Percentiles rank a stretch among this genome's conserved stretches.
These are phyloP conservation scores for Tyria jacobaeae DNA, from an alignment of 2,888 invertebrate species.

Conservation along the genomic window DNA sequence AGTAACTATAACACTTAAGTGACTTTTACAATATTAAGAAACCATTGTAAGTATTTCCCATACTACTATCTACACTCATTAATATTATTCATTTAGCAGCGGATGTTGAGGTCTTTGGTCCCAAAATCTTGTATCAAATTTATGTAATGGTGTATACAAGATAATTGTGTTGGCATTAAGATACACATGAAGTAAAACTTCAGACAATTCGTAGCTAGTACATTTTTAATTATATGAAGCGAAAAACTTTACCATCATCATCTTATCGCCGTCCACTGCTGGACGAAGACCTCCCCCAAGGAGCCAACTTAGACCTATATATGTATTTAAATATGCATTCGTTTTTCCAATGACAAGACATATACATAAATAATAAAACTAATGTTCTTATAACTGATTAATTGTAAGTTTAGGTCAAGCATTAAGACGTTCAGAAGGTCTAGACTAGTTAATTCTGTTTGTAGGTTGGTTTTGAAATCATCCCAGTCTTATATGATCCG, in stretches of 20 bases:
- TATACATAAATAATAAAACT: background rate
- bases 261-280: no score
- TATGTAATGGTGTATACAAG: slow-evolving; percentile 21
- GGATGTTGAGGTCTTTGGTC: slow-evolving; percentile 67
- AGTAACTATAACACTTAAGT: slow-evolving; percentile 54
- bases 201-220: slow-evolving; percentile 63
- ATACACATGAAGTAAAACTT: slow-evolving; percentile 55
- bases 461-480: background rate
- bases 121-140: slow-evolving; percentile 68
- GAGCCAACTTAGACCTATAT: no score
- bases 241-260: no score
- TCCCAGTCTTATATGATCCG: background rate
- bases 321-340: slow-evolving; percentile 23
- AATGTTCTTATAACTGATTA: slow-evolving; percentile 1
- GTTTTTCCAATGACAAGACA: slow-evolving; percentile 10
- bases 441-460: background rate
- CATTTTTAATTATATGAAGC: slow-evolving; percentile 59
- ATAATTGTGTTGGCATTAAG: slow-evolving; percentile 44
- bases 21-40: slow-evolving; percentile 59
- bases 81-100: slow-evolving; percentile 49
- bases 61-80: slow-evolving; percentile 53
- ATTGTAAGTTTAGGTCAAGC: background rate
- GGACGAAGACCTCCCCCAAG: no score
- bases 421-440: background rate
- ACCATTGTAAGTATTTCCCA: slow-evolving; percentile 60